These are phyloP conservation scores for Athripsodes cinereus DNA, from an alignment of 2,888 invertebrate species.

Conservation along the genomic window DNA sequence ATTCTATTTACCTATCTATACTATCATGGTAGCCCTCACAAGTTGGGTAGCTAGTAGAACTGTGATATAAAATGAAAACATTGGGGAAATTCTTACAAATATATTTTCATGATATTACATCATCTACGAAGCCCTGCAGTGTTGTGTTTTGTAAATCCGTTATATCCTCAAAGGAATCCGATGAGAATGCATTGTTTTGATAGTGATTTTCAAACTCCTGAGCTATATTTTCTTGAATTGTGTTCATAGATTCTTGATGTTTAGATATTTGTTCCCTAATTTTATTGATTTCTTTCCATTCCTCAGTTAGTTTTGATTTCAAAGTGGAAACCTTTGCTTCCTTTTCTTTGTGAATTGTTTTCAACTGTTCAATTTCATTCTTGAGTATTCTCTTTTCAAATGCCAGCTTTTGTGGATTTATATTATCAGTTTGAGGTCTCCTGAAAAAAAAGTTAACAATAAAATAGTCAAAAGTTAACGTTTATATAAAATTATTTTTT, in stretches of 20 bases:
- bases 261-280: background rate
- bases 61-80: no score
- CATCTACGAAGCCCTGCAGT: background rate
- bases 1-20: no score
- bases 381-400: slow-evolving; percentile 29
- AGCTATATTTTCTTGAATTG: background rate
- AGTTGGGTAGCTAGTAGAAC: no score
- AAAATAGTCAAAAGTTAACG: no score
- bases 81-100: no score
- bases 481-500: no score
- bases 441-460: no score
- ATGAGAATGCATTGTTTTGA: background rate
- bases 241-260: background rate
- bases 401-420: slow-evolving; percentile 43
- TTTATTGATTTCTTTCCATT: slow-evolving; percentile 8
- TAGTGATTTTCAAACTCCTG: background rate
- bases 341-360: slow-evolving; percentile 3
- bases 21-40: no score
- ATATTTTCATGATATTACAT: no score
- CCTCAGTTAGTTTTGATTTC: slow-evolving; percentile 5
- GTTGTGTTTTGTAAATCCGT: background rate
- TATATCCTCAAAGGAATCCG: background rate
- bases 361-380: slow-evolving; percentile 9
- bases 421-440: slow-evolving; percentile 33
- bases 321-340: slow-evolving; percentile 7